These are phyloP conservation scores for Tragopan temminckii DNA, from an alignment of 2,797 vertebrate species.

Conservation along the genomic window DNA sequence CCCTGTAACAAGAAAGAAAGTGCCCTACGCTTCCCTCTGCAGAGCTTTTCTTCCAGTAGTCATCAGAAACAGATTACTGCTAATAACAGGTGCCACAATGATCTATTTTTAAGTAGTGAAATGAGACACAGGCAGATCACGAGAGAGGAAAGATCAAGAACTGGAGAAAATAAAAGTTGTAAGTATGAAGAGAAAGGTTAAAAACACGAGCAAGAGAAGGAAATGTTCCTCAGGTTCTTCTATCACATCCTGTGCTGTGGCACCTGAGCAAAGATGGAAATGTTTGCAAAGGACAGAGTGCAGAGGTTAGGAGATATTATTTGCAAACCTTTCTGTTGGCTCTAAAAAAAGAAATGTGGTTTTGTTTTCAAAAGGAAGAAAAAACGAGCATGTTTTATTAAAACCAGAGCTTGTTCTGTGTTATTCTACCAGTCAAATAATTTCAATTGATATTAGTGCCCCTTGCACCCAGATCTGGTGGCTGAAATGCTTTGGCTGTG, in stretches of 20 bases:
- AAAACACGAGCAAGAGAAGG: conserved; percentile 44
- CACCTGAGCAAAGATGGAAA: conserved; percentile 25
- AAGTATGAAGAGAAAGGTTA: background rate
- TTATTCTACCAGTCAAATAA: background rate
- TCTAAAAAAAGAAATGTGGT: background rate
- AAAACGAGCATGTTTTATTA: background rate
- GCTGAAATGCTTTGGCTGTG: background rate
- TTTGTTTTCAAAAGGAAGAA: conserved; percentile 24
- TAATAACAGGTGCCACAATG: conserved; percentile 48
- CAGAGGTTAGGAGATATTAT: conserved; percentile 1
- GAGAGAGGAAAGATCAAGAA: conserved; percentile 52
- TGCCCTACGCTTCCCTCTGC: background rate
- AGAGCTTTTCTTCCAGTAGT: background rate
- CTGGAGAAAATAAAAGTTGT: conserved; percentile 39
- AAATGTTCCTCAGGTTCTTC: conserved; percentile 40
- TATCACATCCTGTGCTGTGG: conserved; percentile 1
- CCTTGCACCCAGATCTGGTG: background rate
- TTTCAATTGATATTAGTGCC: background rate
- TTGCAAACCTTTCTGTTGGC: background rate
- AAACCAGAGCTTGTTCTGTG: background rate
- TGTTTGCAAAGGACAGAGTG: background rate
- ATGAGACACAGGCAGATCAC: conserved; percentile 5
- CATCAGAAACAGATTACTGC: background rate
- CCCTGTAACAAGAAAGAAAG: background rate
- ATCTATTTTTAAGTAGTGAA: conserved; percentile 51